These are phyloP conservation scores for Serrognathus titanus DNA, from an alignment of 2,888 invertebrate species.

Conservation along the genomic window DNA sequence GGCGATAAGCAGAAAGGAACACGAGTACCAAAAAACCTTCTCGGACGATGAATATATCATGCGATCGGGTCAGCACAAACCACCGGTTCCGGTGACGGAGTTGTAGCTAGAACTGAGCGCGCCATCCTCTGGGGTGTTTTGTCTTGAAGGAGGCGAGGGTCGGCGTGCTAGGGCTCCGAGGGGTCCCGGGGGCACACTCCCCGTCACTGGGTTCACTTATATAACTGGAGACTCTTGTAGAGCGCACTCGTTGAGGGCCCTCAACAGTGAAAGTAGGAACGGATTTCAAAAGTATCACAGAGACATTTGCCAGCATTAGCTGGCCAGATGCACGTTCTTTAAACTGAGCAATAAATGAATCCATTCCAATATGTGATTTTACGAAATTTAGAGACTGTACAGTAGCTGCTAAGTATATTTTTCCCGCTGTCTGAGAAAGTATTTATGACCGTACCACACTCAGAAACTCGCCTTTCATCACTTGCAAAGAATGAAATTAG, in stretches of 20 bases:
- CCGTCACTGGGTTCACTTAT: constrained; percentile 74
- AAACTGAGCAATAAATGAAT: constrained; percentile 40
- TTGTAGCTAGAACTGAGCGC: constrained; percentile 96
- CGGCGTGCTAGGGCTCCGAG: constrained; percentile 50
- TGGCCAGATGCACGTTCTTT: constrained; percentile 8
- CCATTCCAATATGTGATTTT: constrained; percentile 51
- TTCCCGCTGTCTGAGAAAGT: constrained; percentile 15
- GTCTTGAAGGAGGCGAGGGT: constrained; percentile 55
- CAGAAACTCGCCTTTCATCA: background rate
- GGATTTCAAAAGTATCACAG: constrained; percentile 44
- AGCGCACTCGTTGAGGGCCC: constrained; percentile 49
- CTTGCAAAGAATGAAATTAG: background rate
- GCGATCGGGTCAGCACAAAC: constrained; percentile 58
- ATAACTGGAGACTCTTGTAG: constrained; percentile 65
- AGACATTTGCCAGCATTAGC: constrained; percentile 41
- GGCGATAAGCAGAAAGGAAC: constrained; percentile 71
- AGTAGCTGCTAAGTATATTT: constrained; percentile 38
- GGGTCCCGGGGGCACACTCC: constrained; percentile 59
- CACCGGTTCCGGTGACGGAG: constrained; percentile 85
- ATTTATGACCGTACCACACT: constrained; percentile 1
- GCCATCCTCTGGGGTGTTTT: constrained; percentile 74
- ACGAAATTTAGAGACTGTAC: constrained; percentile 43
- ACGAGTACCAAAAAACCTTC: constrained; percentile 86
- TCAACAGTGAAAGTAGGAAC: constrained; percentile 39
- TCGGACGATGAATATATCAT: constrained; percentile 84